Base-by-base conservation (phyloP, 2,113 vertebrate species). In the Dipodomys ordii region DNA sequence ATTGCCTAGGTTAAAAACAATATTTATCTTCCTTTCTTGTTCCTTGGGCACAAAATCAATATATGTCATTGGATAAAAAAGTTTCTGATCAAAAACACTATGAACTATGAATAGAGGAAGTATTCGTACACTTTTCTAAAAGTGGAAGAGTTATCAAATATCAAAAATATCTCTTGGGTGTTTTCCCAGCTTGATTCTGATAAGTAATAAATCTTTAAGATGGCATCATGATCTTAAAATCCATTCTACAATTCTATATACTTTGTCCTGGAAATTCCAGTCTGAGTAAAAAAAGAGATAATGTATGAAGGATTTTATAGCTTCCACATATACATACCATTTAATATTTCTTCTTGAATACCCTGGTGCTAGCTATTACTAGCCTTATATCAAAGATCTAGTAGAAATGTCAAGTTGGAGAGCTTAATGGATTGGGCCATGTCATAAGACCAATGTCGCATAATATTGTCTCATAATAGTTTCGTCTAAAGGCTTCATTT, bases 1-100 rank as follows among this genome's bases (percentile, higher is more conserved):
- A 78, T 60, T 82, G 18, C 11, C 16, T 2, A 60, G 25, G 60
- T 76, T 92, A 60, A 82, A 84, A 82, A 32, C 5, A 85, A 18
- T 46, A 62, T 92, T 81, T 95, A 88, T 84, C 94, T 69, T 64
- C n/a, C 28, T 92, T 82, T 96, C 69, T 27, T 83, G 49, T 80
- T 19, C 49, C 27, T 91, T 30, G 15, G 20, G 20, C 82, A n/a
- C 2, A 96, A 95, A 93, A 88, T 92, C 60, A 86, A 85, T 88
- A 85, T 67, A 35, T 90, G 27, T 2, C 22, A 82, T 3, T 90
- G 28, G 87, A 18, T 92, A 93, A 71, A 92, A 80, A 28, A 46
- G 39, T 87, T 74, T 96, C 71, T 83, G 44, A 76, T 90, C 18
- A 85, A 74, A 80, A 87, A 25, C 5, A 71, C 7, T 94, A 64